These are phyloP conservation scores for Silurus aristotelis DNA, from an alignment of 2,797 vertebrate species.

Conservation along the genomic window DNA sequence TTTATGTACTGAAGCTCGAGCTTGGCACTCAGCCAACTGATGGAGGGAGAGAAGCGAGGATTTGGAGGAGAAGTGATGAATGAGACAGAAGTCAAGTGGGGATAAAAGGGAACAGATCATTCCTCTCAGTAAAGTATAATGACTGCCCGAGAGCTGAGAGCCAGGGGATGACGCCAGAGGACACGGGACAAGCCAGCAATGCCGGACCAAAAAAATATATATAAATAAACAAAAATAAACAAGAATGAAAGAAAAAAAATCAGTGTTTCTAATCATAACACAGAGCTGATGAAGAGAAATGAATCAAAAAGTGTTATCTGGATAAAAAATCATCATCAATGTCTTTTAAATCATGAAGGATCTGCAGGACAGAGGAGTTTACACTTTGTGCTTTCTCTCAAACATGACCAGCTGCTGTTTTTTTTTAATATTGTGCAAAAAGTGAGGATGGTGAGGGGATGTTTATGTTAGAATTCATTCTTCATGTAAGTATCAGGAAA, in stretches of 20 bases:
- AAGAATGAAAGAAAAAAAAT: no score
- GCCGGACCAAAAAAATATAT: no score
- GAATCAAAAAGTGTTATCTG: not conserved
- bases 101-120: conserved; percentile 71
- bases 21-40: conserved; percentile 60
- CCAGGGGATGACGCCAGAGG: not conserved
- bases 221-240: no score
- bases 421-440: no score
- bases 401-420: not conserved
- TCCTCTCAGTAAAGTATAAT: conserved; percentile 53
- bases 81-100: conserved; percentile 68
- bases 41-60: conserved; percentile 12
- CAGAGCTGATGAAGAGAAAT: not conserved
- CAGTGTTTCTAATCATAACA: no score
- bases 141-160: conserved; percentile 58
- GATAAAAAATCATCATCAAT: no score
- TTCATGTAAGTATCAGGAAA: no score
- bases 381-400: not conserved
- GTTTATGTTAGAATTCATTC: no score
- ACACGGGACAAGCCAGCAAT: not conserved
- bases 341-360: no score
- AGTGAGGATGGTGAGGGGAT: no score
- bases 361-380: not conserved
- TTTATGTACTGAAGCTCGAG: conserved; percentile 58
- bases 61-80: conserved; percentile 14